Evolutionary conservation across 2,888 invertebrate species (phyloP), one percentile per base, ranked within the genome.

Genomic region (Congeria kusceri): DNA sequence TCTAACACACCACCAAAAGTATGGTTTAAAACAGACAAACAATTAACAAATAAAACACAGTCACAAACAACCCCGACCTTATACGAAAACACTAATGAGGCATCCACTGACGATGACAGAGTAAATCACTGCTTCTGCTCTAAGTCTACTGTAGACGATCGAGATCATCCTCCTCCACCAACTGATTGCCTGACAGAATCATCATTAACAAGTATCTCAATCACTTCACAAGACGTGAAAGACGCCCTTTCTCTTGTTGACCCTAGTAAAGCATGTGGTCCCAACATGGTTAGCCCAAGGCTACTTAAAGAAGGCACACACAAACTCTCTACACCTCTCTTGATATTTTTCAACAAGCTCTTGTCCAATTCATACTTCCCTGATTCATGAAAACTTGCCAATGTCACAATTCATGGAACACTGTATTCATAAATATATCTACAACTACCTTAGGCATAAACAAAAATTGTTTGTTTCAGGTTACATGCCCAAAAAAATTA

Each of bases 381-480:
- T 11, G 25, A 27, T 25, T 0, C 28, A 4, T 73, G 73, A 66
- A 73, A 73, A 53, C 23, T 28, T 29, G 73, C 58, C 1, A 53
- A 58, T 28, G 66, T 67, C 0, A 49, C 56, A 1, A 47, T 20
- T 61, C 3, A 65, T 73, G 58, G 72, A 73, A 49, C 39, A 66
- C 11, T 56, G 59, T 27, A 27, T 73, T 20, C 46, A 59, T 11
- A 73, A 73, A 25, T 23, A 65, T 32, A 4, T 9, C 3, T 49
- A 49, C 15, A 49, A 49, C 15, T 49, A 49, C 32, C 49, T 49
- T 4, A n/a, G n/a, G n/a, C n/a, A n/a, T n/a, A n/a, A n/a, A n/a
- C n/a, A n/a, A n/a, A n/a, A n/a, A n/a, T n/a, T n/a, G n/a, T n/a
- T n/a, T n/a, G n/a, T n/a, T n/a, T n/a, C n/a, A n/a, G n/a, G n/a